Base-by-base conservation (phyloP, 2,888 invertebrate species). In the Diadegma fenestrale region DNA sequence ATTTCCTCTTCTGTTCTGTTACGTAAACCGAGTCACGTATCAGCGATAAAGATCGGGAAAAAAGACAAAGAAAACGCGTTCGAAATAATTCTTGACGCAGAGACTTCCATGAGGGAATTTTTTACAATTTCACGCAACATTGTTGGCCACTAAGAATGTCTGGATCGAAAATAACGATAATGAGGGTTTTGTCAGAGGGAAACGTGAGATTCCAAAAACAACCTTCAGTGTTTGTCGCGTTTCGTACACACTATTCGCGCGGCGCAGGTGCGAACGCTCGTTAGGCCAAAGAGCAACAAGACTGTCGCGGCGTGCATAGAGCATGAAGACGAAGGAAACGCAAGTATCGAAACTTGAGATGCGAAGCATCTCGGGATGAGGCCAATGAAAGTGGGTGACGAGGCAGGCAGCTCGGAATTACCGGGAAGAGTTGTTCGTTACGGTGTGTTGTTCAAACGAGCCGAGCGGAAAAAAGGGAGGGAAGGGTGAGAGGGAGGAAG, bases 381-480 rank as follows among this genome's bases (percentile, higher is more conserved):
- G 69, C 33, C 33, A 78, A 81, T 69, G 80, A 87, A 87, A 88
- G 88, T 86, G 88, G 88, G 85, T 87, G 84, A 87, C 78, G 83
- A 79, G 64, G 75, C 78, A 87, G 41, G 51, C 1, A 78, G 75
- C 77, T 77, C 30, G 77, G 68, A 85, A 84, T 78, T 84, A 82
- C 82, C 87, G 80, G 86, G 84, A n/a, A n/a, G 87, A 80, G 81
- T 80, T 82, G 12, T n/a, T 64, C 64, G 79, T 64, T 69, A 37
- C 54, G 51, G 51, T 69, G 51, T 69, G 37, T 43, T 63, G 69
- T 14, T 77, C n/a, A 33, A 45, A 45, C 26, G 1, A 41, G 19
- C 33, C 30, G 43, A 30, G n/a, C 22, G 43, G 30, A 43, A 41
- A 22, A n/a, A 58, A 58, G 12, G 26, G 17, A 61, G 19, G 19